Evolutionary conservation across 2,113 vertebrate species (phyloP).

Genomic region (Phrynosoma platyrhinos): DNA sequence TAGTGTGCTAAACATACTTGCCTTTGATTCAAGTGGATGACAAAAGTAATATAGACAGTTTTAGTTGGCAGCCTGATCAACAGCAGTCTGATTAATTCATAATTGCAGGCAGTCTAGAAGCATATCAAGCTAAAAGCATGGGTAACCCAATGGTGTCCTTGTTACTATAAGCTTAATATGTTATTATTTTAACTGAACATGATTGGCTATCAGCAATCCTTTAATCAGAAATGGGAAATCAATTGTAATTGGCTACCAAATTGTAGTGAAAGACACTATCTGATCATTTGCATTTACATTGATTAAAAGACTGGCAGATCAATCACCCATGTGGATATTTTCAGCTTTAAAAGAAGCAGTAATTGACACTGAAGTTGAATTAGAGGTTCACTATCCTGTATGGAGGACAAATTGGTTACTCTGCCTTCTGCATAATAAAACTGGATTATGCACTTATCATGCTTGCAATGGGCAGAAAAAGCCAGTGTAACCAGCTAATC

Average conservation of each 20-base stretch:
- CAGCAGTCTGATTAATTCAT: neutral
- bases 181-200: neutral
- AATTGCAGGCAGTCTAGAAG: neutral
- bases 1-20: neutral
- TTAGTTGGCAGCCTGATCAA: neutral
- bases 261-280: slow-evolving; percentile 12
- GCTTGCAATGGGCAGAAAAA: neutral
- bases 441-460: neutral
- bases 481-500: neutral
- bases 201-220: neutral
- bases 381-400: neutral
- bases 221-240: slow-evolving; percentile 13
- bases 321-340: neutral
- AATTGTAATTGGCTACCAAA: neutral
- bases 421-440: neutral
- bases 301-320: neutral
- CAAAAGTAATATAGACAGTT: neutral
- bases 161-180: neutral
- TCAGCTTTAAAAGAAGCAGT: neutral
- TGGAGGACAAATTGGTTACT: neutral
- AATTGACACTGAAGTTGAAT: neutral
- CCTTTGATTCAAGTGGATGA: neutral
- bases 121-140: neutral
- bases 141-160: neutral
- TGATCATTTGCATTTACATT: slow-evolving; percentile 7